Evolutionary conservation across 2,113 vertebrate species (phyloP), one percentile per base, ranked within the genome.

Genomic region (Pterocles burchelli): DNA sequence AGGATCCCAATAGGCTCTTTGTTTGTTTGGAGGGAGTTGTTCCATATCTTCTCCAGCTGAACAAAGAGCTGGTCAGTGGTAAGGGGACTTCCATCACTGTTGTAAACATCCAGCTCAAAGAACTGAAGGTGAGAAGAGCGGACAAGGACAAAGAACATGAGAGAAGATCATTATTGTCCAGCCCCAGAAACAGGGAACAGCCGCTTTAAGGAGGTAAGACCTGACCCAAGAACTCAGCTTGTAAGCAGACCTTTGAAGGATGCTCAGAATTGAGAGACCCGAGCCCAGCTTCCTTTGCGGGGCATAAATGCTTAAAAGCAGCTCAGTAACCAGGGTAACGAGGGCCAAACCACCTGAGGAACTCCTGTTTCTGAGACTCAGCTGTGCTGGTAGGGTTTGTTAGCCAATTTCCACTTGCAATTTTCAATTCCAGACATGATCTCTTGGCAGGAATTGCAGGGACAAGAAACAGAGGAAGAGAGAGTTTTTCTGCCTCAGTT

Each of bases 1-100:
- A 99, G 98, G 94, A 99, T 99, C 58, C 99, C 99, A 62, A 99
- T 97, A 1, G 99, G 99, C 94, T 99, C 99, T 97, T 99, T 99
- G 97, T 99, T 99, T 48, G 99, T 98, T 96, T 99, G 99, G 78
- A 99, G 97, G 8, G 99, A 99, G 0, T 99, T 99, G 93, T 99
- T 99, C 99, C 99, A 99, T 95, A 99, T 99, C 98, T 99, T 99
- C 95, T 99, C 99, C 95, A 99, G 95, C 97, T 99, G 99, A 95
- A 96, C 97, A 68, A 99, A 99, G 63, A 99, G 97, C 98, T 99
- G 99, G 89, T 99, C 99, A 0, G 98, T 95, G 1, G 99, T 99
- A 68, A 99, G 98, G 3, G 98, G 98, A 3, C 98, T 98, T 34
- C 99, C 98, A 1, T 99, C 98, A 6, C 99, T 99, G 98, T 99